Evolutionary conservation across 2,113 vertebrate species (phyloP), one percentile per base, ranked within the genome.

Genomic region (Lampris incognitus): DNA sequence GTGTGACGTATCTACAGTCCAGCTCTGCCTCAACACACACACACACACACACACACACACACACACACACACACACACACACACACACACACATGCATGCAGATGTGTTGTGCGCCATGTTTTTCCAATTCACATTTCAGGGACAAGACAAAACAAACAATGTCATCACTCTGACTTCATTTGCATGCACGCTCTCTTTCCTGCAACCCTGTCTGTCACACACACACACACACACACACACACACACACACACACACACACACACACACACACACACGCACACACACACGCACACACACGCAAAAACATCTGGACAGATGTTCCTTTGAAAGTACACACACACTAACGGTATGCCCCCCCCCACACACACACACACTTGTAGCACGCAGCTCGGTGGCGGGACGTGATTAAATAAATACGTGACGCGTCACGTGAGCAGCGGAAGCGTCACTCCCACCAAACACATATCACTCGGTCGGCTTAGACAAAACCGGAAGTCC

Each of bases 141-240:
- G 74, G 78, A 87, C 89, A 88, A 87, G 76, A 81, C 73, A 86
- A 89, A 92, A 91, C 83, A 87, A 88, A 88, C 86, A 89, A 83
- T 88, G 87, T 88, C 85, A 85, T 90, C 85, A 87, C 78, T 87
- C 75, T 70, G 74, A 72, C 83, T 87, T 82, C 66, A 91, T 91
- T 84, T 91, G 85, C 88, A 91, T 89, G 51, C 69, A 84, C 78
- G 85, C 78, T 83, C 74, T 75, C 84, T 83, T 79, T 59, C 37
- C 55, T 46, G 41, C 10, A 37, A 70, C 44, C 57, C 80, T 71
- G 66, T 83, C 83, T 69, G 49, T 50, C n/a, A 36, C 24, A 52
- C 59, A 38, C 46, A 50, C 56, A 70, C 68, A 59, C 54, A 69
- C 4, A 69, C 40, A 58, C 37, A 58, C n/a, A 9, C n/a, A 42